Evolutionary conservation across 1,140 invertebrate species (phyloP).

Genomic region (Neuroterus valhalla): DNA sequence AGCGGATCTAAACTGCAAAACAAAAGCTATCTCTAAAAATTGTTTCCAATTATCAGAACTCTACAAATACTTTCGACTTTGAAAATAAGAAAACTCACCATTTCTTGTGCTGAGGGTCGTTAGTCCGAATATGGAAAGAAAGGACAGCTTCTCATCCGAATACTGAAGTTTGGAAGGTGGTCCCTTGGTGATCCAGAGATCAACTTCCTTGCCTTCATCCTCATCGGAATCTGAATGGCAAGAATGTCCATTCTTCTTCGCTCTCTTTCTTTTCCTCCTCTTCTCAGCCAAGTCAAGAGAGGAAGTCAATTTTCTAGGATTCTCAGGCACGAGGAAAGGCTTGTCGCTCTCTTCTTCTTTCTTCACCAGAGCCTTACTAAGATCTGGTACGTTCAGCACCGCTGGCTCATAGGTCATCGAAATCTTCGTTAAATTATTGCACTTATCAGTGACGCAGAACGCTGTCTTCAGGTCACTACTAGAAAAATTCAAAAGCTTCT

Average conservation of each 20-base stretch:
- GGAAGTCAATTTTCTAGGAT: conserved; percentile 62
- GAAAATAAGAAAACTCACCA: conserved; percentile 60
- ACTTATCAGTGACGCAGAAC: conserved; percentile 66
- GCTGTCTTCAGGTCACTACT: conserved; percentile 58
- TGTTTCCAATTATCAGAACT: too few species aligned
- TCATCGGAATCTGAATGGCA: conserved; percentile 72
- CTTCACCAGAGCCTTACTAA: conserved; percentile 63
- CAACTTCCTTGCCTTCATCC: conserved; percentile 62
- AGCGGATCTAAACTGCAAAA: conserved; percentile 6
- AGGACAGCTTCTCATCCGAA: conserved; percentile 70
- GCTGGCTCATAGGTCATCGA: conserved; percentile 62
- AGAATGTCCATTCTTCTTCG: conserved; percentile 49
- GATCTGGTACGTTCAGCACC: conserved; percentile 72
- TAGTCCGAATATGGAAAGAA: conserved; percentile 73
- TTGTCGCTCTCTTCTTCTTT: conserved; percentile 47
- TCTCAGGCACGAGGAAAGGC: conserved; percentile 56
- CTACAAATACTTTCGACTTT: too few species aligned
- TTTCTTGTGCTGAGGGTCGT: conserved; percentile 71
- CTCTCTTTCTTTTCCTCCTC: conserved; percentile 64
- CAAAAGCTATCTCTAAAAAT: not conserved
- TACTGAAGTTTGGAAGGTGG: conserved; percentile 72
- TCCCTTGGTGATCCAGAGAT: conserved; percentile 73
- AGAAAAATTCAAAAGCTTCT: conserved; percentile 69
- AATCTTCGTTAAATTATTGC: conserved; percentile 67
- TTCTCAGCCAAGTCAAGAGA: conserved; percentile 70